These are phyloP conservation scores for Drosophila nr. perissopoda DNA, from an alignment of 2,888 invertebrate species.

Conservation along the genomic window DNA sequence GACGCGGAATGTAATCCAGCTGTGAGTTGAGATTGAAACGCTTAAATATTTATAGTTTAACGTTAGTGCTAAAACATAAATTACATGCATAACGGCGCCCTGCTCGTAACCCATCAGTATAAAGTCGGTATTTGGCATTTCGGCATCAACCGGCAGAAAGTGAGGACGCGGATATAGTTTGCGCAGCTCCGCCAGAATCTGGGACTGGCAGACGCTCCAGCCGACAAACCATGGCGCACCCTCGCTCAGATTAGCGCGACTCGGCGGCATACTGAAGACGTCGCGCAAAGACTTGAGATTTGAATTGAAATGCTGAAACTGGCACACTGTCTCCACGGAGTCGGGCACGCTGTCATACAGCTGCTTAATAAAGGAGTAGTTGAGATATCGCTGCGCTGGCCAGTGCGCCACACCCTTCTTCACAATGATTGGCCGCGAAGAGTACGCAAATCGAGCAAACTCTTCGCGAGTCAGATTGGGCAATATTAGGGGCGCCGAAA, in stretches of 20 bases:
- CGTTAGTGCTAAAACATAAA: constrained; percentile 47
- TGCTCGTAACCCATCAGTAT: constrained; percentile 96
- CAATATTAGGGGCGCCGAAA: constrained; percentile 89
- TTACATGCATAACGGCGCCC: constrained; percentile 96
- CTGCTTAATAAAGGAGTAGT: constrained; percentile 89
- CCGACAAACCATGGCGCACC: constrained; percentile 95
- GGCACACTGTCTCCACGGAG: constrained; percentile 92
- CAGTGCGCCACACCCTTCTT: constrained; percentile 91
- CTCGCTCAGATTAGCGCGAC: constrained; percentile 87
- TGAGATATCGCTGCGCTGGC: constrained; percentile 90
- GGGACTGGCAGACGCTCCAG: constrained; percentile 96
- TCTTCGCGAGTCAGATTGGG: constrained; percentile 89
- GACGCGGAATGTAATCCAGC: constrained; percentile 95
- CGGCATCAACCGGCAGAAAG: constrained; percentile 95
- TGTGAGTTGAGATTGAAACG: constrained; percentile 80
- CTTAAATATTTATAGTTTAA: neutral
- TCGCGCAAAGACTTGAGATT: constrained; percentile 91
- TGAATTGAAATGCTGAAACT: constrained; percentile 94
- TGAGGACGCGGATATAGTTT: constrained; percentile 92
- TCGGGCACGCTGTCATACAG: constrained; percentile 89
- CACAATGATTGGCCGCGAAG: constrained; percentile 91
- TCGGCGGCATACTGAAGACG: constrained; percentile 91
- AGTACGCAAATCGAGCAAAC: constrained; percentile 91
- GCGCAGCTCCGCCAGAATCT: constrained; percentile 90
- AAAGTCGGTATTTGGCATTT: constrained; percentile 94